A percentile compares a stretch with the other conserved stretches of the same genome.
Evolutionary conservation across 2,888 invertebrate species (phyloP).

Genomic region (Pyrocoelia pectoralis): DNA sequence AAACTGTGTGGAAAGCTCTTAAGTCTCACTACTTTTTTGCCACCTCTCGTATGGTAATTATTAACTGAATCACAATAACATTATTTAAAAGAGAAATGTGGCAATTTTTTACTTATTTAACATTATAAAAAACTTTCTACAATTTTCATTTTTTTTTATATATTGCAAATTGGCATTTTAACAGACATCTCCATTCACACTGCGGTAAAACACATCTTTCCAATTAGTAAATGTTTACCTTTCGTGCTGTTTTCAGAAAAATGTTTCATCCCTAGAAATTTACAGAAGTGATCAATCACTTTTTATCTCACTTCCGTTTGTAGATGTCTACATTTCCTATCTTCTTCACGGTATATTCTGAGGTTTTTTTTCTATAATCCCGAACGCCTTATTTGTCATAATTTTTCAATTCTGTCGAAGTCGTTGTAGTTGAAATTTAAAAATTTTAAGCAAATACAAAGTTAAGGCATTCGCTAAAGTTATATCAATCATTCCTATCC

Average conservation of each 20-base stretch:
- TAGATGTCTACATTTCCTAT: slow-evolving; percentile 39
- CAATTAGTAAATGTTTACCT: slow-evolving; percentile 37
- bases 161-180: slow-evolving; percentile 6
- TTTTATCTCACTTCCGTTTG: slow-evolving; percentile 41
- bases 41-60: no score
- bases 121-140: neutral
- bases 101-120: no score
- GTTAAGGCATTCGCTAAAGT: slow-evolving; percentile 23
- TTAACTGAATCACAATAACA: no score
- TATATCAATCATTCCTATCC: slow-evolving; percentile 33
- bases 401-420: slow-evolving; percentile 33
- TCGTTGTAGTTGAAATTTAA: slow-evolving; percentile 21
- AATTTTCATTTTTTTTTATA: neutral
- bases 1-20: no score
- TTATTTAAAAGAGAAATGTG: no score
- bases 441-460: slow-evolving; percentile 33
- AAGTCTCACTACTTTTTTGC: no score
- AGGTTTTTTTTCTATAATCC: slow-evolving; percentile 29
- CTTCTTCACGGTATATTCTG: slow-evolving; percentile 34
- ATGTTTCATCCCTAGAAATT: slow-evolving; percentile 33
- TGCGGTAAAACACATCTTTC: slow-evolving; percentile 31
- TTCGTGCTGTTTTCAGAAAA: slow-evolving; percentile 27
- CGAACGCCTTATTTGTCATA: slow-evolving; percentile 39
- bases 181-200: slow-evolving; percentile 17
- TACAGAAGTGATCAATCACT: slow-evolving; percentile 39